Evolutionary conservation across 2,113 vertebrate species (phyloP), one percentile per base, ranked within the genome.

Genomic region (Hoplias malabaricus): DNA sequence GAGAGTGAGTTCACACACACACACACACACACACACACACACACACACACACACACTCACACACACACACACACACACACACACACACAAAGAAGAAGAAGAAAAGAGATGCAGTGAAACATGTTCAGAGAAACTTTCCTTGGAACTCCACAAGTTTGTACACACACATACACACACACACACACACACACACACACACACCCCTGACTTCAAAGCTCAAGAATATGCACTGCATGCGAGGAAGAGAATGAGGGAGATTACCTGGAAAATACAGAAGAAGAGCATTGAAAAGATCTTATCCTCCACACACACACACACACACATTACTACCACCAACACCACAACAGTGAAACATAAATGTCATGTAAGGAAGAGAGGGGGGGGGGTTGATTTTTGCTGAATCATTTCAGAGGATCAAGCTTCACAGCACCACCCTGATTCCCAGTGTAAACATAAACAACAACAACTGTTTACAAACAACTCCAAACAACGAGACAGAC

Each of bases 1-100:
- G 93, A 90, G 90, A 88, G 93, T 94, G 84, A 91, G 89, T 80
- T 16, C 21, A 48, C 36, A 23, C 34, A 14, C n/a, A 36, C 43
- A 36, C 10, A 1, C 25, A 2, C 42, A 46, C 43, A 46, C 66
- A 68, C 65, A 68, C 38, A 43, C 34, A 31, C 14, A 40, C 65
- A 68, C 65, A 29, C 63, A 43, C 36, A 33, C 43, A 34, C 25
- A 1, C 7, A 34, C 68, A 13, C 11, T 0, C 31, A 53, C 29
- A 21, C 29, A 36, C 6, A 36, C 31, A 54, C 50, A 68, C 46
- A 67, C 6, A 53, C 13, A 61, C 34, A 61, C 19, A 66, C 54
- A 48, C 25, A 8, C 10, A 14, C 42, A 72, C n/a, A n/a, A n/a
- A n/a, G n/a, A n/a, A n/a, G n/a, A n/a, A n/a, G n/a, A n/a, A n/a